phyloP scores from a whole-genome alignment of 2,797 vertebrate species.

The Mus minutoides region DNA sequence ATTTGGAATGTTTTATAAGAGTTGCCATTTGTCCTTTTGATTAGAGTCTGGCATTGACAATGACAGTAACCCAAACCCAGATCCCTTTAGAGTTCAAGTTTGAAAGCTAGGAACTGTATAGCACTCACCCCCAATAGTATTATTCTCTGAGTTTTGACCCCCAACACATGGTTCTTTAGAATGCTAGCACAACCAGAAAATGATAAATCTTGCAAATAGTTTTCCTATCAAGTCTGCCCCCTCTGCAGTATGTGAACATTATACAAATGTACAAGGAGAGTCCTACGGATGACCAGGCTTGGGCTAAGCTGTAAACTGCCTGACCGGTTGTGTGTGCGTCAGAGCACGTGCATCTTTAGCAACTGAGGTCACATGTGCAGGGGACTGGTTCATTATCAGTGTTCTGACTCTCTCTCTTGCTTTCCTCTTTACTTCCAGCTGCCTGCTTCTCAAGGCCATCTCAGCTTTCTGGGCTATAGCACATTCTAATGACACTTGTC shows the following conservation, averaged over 20 bases:
- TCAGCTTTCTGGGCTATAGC: neutral
- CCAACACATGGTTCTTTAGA: neutral
- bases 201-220: neutral
- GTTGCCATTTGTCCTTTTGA: neutral
- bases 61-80: neutral
- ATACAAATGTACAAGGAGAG: neutral
- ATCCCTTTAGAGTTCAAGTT: neutral
- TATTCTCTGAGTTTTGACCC: neutral
- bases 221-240: neutral
- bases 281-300: neutral
- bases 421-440: neutral
- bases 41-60: neutral
- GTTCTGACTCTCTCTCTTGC: too few relatives aligned
- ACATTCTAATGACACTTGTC: neutral
- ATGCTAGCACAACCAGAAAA: neutral
- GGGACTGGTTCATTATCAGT: fast-evolving
- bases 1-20: constrained; percentile 10
- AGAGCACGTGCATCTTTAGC: neutral
- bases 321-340: fast-evolving
- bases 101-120: neutral
- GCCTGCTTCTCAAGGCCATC: neutral
- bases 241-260: neutral
- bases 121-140: neutral
- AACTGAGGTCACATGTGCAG: fast-evolving
- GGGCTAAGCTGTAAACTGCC: neutral